These are phyloP conservation scores for Pelvicachromis taeniatus DNA, from an alignment of 2,113 vertebrate genomes.

Conservation along the genomic window DNA sequence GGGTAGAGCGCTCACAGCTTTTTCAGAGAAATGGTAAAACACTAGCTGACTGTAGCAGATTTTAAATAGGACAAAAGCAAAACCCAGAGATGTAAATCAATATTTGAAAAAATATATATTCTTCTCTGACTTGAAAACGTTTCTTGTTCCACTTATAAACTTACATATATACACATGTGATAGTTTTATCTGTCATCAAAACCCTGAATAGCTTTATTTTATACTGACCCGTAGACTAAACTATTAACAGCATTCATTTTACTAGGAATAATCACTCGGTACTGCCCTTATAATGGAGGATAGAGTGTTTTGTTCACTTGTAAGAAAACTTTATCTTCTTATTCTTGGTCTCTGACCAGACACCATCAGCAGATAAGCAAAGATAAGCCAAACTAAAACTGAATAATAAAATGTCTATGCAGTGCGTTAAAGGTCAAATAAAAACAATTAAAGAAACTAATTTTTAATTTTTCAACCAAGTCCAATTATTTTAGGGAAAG, in stretches of 20 bases:
- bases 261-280: background rate
- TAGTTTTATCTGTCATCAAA: background rate
- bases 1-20: background rate
- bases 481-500: background rate
- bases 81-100: background rate
- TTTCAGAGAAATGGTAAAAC: background rate
- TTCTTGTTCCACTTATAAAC: background rate
- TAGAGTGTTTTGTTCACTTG: background rate
- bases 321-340: background rate
- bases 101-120: background rate
- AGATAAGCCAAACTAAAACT: background rate
- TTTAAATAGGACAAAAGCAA: background rate
- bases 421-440: background rate
- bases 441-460: background rate
- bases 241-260: background rate
- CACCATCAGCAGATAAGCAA: background rate
- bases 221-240: background rate
- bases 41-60: background rate
- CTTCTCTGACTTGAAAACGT: background rate
- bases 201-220: background rate
- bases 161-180: background rate
- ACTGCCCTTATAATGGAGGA: background rate
- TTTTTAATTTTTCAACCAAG: background rate
- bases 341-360: background rate
- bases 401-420: background rate